phyloP scores from a whole-genome alignment of 2,113 vertebrate genomes.

The Gopherus evgoodei region DNA sequence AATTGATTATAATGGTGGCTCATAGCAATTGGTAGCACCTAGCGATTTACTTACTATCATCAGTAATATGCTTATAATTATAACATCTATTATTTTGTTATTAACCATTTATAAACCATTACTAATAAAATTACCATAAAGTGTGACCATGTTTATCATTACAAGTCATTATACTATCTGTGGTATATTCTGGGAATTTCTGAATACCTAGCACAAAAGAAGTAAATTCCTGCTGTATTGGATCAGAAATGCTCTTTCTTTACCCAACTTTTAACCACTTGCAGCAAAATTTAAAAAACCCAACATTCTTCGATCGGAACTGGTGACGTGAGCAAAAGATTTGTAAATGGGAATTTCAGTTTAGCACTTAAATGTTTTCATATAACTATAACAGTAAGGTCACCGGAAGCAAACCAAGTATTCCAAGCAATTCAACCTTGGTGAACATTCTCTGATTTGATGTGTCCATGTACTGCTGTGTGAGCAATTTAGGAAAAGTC shows the following conservation, averaged over 20 bases:
- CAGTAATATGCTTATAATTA: conserved; percentile 15
- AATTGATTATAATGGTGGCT: background rate
- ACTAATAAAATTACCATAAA: conserved; percentile 35
- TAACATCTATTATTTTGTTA: conserved; percentile 4
- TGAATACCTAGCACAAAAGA: background rate
- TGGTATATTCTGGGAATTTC: background rate
- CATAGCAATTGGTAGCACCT: background rate
- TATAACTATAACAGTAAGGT: background rate
- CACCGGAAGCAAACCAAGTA: conserved; percentile 36
- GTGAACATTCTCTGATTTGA: conserved; percentile 40
- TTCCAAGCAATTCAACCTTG: background rate
- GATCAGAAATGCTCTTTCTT: background rate
- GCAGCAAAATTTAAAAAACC: background rate
- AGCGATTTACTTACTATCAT: background rate
- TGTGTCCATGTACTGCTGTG: background rate
- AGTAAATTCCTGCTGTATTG: conserved; percentile 5
- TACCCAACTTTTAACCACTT: background rate
- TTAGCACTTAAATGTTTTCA: background rate
- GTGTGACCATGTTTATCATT: conserved; percentile 26
- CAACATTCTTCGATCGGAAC: background rate
- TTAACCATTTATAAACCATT: conserved; percentile 36
- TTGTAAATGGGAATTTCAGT: background rate
- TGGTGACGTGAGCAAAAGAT: background rate
- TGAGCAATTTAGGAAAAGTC: conserved; percentile 8
- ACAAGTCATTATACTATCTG: background rate